These are phyloP conservation scores for Tenualosa ilisha DNA, from an alignment of 2,797 vertebrate genomes.

Conservation along the genomic window DNA sequence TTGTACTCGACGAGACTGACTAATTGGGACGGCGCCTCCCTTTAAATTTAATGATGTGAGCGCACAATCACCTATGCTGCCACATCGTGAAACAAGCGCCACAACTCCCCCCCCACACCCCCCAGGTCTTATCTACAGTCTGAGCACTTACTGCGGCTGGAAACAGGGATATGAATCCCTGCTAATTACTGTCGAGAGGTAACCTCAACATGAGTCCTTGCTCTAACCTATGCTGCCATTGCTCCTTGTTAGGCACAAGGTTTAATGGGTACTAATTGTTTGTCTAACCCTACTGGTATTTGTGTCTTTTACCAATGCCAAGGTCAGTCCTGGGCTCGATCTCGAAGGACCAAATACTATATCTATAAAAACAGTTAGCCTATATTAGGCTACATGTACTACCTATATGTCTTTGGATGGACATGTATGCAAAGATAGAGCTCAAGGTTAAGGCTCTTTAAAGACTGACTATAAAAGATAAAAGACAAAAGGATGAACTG, in stretches of 20 bases:
- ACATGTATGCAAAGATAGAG: background rate
- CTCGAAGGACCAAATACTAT: background rate
- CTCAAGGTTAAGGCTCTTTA: background rate
- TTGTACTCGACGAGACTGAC: slow-evolving; percentile 43
- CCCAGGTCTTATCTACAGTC: slow-evolving; percentile 11
- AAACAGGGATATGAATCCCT: background rate
- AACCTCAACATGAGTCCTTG: background rate
- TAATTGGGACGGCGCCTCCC: slow-evolving; percentile 52
- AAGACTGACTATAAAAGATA: background rate
- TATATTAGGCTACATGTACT: background rate
- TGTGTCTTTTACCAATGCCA: background rate
- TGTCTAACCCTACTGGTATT: background rate
- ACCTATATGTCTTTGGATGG: background rate
- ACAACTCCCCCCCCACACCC: background rate
- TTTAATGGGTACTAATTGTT: slow-evolving; percentile 20
- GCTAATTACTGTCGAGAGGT: slow-evolving; percentile 17
- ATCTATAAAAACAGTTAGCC: background rate
- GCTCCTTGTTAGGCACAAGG: background rate
- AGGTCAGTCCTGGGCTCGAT: background rate
- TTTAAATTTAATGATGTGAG: slow-evolving; percentile 48
- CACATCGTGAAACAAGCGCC: background rate
- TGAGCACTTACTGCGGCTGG: background rate
- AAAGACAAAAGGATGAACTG: background rate
- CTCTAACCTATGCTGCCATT: background rate
- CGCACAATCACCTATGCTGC: slow-evolving; percentile 24